Conservation (phyloP, 1,140 invertebrate species). For the Leptoteleia sp. region DNA sequence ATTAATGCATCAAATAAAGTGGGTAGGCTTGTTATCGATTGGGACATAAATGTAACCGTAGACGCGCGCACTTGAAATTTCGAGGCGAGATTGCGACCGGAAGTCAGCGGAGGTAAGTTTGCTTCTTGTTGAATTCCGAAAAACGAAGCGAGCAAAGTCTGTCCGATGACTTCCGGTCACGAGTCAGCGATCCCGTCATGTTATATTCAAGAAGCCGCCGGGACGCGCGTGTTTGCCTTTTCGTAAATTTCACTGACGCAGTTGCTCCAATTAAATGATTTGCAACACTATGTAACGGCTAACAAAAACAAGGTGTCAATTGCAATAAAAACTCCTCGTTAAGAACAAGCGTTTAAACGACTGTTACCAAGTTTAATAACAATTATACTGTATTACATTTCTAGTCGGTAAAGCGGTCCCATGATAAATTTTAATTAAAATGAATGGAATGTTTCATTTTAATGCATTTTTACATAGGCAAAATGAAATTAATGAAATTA, state of each 20-base stretch:
- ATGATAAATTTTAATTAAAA: too few species aligned
- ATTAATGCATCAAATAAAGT: too few species aligned
- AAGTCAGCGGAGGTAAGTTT: not conserved
- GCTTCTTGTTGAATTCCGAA: conserved; percentile 28
- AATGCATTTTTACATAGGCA: too few species aligned
- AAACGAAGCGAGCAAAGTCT: conserved; percentile 51
- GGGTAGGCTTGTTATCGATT: conserved; percentile 23
- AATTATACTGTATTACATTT: too few species aligned
- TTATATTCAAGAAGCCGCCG: conserved; percentile 54
- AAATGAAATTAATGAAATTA: too few species aligned
- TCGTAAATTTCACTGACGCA: conserved; percentile 43
- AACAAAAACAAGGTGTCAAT: not conserved
- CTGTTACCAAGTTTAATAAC: too few species aligned
- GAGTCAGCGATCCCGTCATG: conserved; percentile 24
- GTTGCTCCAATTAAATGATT: conserved; percentile 21
- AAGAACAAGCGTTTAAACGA: too few species aligned
- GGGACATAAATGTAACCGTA: not conserved
- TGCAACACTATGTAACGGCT: not conserved
- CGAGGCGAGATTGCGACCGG: not conserved
- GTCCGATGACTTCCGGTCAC: conserved; percentile 37
- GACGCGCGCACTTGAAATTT: conserved; percentile 28
- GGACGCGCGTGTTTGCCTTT: conserved; percentile 34
- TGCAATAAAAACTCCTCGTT: not conserved
- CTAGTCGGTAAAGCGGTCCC: too few species aligned
- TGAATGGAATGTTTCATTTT: too few species aligned